Base-by-base conservation (phyloP, 92 coral and sea anemone species). In the Epizoanthus illoricatus region DNA sequence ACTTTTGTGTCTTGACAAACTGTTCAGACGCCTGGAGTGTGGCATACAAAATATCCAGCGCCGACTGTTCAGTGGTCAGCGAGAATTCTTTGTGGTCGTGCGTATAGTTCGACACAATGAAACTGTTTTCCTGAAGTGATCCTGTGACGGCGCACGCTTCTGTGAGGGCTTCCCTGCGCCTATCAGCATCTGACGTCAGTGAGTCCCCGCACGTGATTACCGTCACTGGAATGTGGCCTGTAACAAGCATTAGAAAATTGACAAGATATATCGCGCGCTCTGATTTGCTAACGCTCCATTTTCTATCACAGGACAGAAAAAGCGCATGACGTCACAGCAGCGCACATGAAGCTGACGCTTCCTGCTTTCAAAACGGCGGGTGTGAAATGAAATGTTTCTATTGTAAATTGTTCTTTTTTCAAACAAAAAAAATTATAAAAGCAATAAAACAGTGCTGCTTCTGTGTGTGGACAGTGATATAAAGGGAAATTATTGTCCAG, bases 201-300 rank as follows among this genome's bases (percentile, higher is more conserved):
- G 84, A 73, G 83, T 93, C 97, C 57, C 87, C 90, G 19, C 66
- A 88, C 41, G 97, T 93, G 83, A 92, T 90, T 17, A 92, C 94
- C 0, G 97, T 88, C 76, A 90, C 91, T 20, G 94, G 94, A 61
- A 84, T 69, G 74, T 90, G 87, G 0, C 97, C 97, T 92, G 69
- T 33, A 21, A 78, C n/a, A 21, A 52, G 10, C n/a, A 49, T 28
- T 28, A 28, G 1, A 28, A 28, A 28, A 28, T 28, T 0, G 33
- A 28, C 33, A 28, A 28, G 33, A 28, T 28, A 28, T 28, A 28
- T 0, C 33, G 33, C 33, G 33, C 33, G 33, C 33, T 28, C 33
- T 28, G 33, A 28, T 28, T 28, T 0, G 33, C 33, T 28, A 28
- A 28, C 33, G 33, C 33, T 28, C 33, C 33, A 28, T 28, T 0